phyloP scores from a whole-genome alignment of 2,888 invertebrate genomes.

The Scaptomyza reducta region DNA sequence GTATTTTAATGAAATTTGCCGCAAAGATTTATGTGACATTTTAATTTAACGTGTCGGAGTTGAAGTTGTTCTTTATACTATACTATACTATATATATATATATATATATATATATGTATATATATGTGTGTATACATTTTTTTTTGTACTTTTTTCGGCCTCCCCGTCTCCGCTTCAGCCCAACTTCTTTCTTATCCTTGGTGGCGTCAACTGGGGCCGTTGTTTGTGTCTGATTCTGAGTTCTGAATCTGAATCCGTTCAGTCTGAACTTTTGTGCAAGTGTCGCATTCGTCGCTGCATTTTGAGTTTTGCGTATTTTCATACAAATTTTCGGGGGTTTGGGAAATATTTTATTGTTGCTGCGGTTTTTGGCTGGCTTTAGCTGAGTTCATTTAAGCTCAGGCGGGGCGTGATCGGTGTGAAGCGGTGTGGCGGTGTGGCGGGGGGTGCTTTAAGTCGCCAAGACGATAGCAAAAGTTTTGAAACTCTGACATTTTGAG shows the following conservation, averaged over 20 bases:
- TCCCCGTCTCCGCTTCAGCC: background rate
- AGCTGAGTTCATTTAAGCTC: slow-evolving; percentile 39
- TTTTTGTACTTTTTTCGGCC: slow-evolving; percentile 38
- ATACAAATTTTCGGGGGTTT: background rate
- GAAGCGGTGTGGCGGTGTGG: too few species aligned
- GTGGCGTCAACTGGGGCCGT: slow-evolving; percentile 23
- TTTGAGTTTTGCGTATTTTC: slow-evolving; percentile 31
- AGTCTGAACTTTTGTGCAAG: slow-evolving; percentile 63
- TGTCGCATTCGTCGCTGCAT: slow-evolving; percentile 66
- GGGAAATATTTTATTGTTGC: slow-evolving; percentile 66
- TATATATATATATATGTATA: background rate
- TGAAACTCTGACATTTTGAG: slow-evolving; percentile 58
- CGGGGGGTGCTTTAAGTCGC: slow-evolving; percentile 5
- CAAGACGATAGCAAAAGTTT: slow-evolving; percentile 57
- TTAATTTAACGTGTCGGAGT: slow-evolving; percentile 81
- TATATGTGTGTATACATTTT: background rate
- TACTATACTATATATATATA: background rate
- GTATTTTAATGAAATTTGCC: slow-evolving; percentile 83
- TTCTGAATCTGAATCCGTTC: slow-evolving; percentile 34
- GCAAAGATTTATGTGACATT: slow-evolving; percentile 83
- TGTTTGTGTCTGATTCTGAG: slow-evolving; percentile 55
- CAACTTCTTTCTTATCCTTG: slow-evolving; percentile 17
- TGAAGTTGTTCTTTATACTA: slow-evolving; percentile 67
- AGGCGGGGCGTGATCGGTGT: background rate
- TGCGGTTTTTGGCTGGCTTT: slow-evolving; percentile 59